Conservation (phyloP, 2,797 vertebrate species). For the Phoeniculus purpureus region DNA sequence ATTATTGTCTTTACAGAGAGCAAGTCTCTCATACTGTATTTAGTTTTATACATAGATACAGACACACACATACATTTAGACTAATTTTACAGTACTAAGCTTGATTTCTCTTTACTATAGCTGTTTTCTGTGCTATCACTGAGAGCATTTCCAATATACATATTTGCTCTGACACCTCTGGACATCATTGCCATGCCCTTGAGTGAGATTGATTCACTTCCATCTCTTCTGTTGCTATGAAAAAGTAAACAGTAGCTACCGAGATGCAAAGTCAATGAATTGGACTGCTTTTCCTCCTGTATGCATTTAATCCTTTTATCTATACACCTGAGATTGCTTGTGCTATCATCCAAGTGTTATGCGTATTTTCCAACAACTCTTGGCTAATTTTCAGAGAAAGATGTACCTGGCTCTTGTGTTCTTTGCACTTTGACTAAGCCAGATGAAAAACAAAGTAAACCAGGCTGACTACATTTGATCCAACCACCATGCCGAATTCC, state of each 20-base stretch:
- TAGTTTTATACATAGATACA: not conserved
- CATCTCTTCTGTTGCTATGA: not conserved
- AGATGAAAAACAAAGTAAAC: not conserved
- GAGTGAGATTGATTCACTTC: not conserved
- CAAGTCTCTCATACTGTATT: not conserved
- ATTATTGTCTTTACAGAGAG: not conserved
- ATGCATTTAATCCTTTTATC: not conserved
- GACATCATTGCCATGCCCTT: not conserved
- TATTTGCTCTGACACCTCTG: constrained; percentile 2
- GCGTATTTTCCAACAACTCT: not conserved
- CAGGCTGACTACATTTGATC: not conserved
- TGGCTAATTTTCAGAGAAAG: not conserved
- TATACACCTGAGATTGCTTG: not conserved
- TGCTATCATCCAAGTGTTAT: not conserved
- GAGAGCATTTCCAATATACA: not conserved
- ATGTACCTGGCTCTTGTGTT: not conserved
- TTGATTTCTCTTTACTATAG: not conserved
- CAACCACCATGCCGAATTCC: not conserved
- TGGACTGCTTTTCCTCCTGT: not conserved
- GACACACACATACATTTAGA: not conserved
- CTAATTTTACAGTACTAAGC: not conserved
- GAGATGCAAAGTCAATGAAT: not conserved
- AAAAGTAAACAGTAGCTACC: not conserved
- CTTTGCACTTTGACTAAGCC: not conserved
- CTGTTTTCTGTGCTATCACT: not conserved